Evolutionary conservation across 2,888 invertebrate genomes (phyloP), one percentile per base, ranked within the genome.

Genomic region (Trissolcus japonicus): DNA sequence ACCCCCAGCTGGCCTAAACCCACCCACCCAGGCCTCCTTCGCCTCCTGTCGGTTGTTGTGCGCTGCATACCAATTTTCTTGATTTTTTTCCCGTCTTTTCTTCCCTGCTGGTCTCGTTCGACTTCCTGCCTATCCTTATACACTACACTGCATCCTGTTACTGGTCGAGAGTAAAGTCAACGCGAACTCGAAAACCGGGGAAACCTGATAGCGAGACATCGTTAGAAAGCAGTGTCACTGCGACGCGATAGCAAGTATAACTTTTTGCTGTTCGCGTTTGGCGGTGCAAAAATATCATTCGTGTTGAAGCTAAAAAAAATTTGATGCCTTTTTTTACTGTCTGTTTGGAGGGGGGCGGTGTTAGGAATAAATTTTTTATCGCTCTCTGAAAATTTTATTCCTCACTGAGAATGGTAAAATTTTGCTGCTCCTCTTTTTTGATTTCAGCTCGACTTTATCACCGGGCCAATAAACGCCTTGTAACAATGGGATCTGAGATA

Each of bases 61-160:
- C 90, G 91, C 91, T 91, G 91, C 91, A 91, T 91, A 91, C 91
- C 91, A 91, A 91, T 91, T 91, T 91, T 90, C 74, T 80, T 77
- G 61, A 68, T 76, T 78, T 67, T n/a, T 73, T 78, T 68, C 56
- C 56, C 61, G 63, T 72, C 53, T 53, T 65, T 54, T 25, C 80
- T 78, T 76, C 76, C 76, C 77, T 56, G 55, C 72, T 75, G 76
- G 72, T 80, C 79, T 78, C 76, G 76, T 78, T 78, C 75, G 68
- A 78, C 76, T 79, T 81, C 80, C 82, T 80, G 81, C 79, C 79
- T 78, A 74, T 79, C 75, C 75, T 76, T 79, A 77, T 75, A 35
- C 35, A 78, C 75, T 72, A 68, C 72, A 66, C 75, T 77, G 73
- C 77, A 75, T 76, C 78, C 73, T 80, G 76, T 76, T 74, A 78